These are phyloP conservation scores for Clupea harengus DNA, from an alignment of 2,113 vertebrate genomes.

Conservation along the genomic window DNA sequence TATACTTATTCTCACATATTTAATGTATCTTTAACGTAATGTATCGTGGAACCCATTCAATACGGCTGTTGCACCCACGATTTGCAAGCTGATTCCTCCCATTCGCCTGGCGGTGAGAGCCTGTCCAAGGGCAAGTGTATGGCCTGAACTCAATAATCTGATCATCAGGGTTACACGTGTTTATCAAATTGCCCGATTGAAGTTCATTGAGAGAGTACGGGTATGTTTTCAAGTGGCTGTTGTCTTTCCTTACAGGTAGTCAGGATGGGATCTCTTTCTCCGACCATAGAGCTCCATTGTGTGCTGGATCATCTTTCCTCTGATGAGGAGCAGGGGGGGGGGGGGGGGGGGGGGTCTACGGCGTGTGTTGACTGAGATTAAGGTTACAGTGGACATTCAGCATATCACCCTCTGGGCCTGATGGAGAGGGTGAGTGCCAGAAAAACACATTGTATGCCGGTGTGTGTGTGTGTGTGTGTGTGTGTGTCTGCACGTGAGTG, in stretches of 20 bases:
- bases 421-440: background rate
- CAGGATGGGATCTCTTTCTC: background rate
- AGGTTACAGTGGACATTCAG: background rate
- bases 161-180: slow-evolving; percentile 2
- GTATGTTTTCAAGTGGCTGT: background rate
- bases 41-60: background rate
- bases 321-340: background rate
- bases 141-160: slow-evolving; percentile 25
- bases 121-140: slow-evolving; percentile 16
- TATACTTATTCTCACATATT: background rate
- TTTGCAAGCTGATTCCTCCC: background rate
- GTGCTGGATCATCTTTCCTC: background rate
- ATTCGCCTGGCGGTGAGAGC: background rate
- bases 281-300: background rate
- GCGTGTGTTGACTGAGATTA: slow-evolving; percentile 9
- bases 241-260: background rate
- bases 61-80: background rate
- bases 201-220: background rate
- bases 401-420: background rate
- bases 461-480: slow-evolving; percentile 5
- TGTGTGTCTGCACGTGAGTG: background rate
- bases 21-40: background rate
- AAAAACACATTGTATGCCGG: background rate
- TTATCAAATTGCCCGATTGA: slow-evolving; percentile 3
- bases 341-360: background rate